Base-by-base conservation (phyloP, 2,113 vertebrate genomes). In the Lycaon pictus region DNA sequence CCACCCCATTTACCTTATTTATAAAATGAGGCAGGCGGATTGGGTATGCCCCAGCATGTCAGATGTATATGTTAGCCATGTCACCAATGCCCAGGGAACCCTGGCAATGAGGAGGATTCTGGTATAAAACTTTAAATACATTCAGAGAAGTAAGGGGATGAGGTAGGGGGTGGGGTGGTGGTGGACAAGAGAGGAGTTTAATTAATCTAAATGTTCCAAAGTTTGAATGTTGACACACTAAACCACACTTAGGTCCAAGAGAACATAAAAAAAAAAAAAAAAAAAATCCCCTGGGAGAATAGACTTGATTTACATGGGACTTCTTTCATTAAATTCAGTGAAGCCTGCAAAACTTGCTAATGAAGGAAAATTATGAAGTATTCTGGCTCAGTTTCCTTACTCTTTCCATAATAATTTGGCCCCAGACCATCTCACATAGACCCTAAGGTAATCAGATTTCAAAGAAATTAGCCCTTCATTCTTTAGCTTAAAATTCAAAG, bases 311-410 rank as follows among this genome's bases (percentile, higher is more conserved):
- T 97, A 97, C 94, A 84, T 96, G 97, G 84, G 93, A 93, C 80
- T 97, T 97, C 95, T 98, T 98, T 97, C 97, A 96, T 94, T 89
- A 80, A 96, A 83, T 92, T 88, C 77, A 93, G 48, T 58, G 51
- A 95, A 98, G 96, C 87, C 96, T 98, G 96, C 56, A 97, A 90
- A 97, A 94, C 92, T 97, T 97, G 90, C 95, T 98, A 97, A 98
- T 97, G 97, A 98, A 97, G 96, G 96, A 94, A 97, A 97, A 97
- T 97, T 90, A 97, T 97, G 97, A 97, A 97, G 97, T 95, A 95
- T 96, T 92, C 93, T 97, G 97, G 94, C 93, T 97, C 97, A 95
- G 35, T 97, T 96, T 97, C 88, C 94, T 96, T 97, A 90, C 65
- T 97, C 76, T 97, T 97, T 96, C 93, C 95, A 96, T 95, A 92